Evolutionary conservation across 2,888 invertebrate genomes (phyloP).

Genomic region (Cordilura impudica): DNA sequence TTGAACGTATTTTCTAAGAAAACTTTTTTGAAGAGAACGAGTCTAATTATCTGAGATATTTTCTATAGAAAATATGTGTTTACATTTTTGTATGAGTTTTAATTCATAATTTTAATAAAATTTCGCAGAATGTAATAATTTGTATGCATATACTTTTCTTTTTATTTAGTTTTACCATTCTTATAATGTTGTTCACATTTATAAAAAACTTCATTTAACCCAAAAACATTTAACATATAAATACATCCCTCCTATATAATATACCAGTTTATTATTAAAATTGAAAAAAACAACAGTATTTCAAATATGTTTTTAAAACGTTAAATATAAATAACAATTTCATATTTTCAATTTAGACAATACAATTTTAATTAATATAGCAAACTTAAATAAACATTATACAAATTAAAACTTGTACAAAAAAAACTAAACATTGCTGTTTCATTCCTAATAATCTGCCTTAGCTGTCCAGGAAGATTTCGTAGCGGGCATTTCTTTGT

Average conservation of each 20-base stretch:
- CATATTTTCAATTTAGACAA: conserved; percentile 53
- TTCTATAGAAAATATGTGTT: too few species aligned
- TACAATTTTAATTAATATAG: conserved; percentile 59
- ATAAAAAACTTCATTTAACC: too few species aligned
- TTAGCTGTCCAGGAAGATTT: conserved; percentile 76
- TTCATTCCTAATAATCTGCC: conserved; percentile 72
- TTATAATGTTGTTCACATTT: too few species aligned
- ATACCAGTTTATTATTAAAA: not conserved
- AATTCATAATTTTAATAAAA: too few species aligned
- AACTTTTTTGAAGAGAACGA: too few species aligned
- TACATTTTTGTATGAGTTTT: too few species aligned
- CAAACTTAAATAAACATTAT: conserved; percentile 6
- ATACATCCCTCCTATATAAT: not conserved
- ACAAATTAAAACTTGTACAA: conserved; percentile 15
- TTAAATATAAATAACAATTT: conserved; percentile 43
- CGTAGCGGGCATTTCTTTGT: conserved; percentile 75
- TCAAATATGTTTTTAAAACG: not conserved
- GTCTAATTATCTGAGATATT: too few species aligned
- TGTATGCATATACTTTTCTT: too few species aligned
- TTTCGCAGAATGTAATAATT: too few species aligned
- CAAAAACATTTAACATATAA: not conserved
- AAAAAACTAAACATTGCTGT: conserved; percentile 16
- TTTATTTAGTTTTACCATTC: too few species aligned
- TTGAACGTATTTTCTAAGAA: too few species aligned
- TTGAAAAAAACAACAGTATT: not conserved